Conservation (phyloP, 2,797 vertebrate species). For the Phrynocephalus vlangalii region DNA sequence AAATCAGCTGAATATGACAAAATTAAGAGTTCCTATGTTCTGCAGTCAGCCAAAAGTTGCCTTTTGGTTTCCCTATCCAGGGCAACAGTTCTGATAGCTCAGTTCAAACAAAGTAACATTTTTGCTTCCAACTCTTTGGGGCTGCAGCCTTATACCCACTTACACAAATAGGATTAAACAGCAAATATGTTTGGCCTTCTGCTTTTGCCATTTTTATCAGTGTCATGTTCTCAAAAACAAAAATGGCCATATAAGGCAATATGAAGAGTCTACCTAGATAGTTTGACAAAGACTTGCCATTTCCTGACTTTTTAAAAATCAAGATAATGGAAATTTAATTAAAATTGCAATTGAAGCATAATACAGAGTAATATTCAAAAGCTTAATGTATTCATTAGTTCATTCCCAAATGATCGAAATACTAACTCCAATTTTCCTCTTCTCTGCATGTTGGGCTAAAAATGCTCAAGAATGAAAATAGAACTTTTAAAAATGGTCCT, state of each 20-base stretch:
- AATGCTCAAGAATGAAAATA: background rate
- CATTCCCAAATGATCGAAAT: slow-evolving; percentile 28
- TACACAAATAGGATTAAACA: background rate
- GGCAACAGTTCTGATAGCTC: background rate
- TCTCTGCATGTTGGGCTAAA: background rate
- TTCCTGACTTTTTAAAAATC: background rate
- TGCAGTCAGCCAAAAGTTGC: background rate
- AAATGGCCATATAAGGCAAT: background rate
- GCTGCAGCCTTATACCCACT: background rate
- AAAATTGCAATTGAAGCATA: slow-evolving; percentile 20
- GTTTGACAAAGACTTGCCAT: background rate
- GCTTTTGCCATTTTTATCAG: background rate
- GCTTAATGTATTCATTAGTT: slow-evolving; percentile 8
- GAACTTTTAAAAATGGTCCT: background rate
- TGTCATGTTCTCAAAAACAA: background rate
- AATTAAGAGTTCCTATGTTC: background rate
- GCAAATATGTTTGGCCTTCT: background rate
- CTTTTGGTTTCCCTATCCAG: background rate
- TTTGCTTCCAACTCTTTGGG: background rate
- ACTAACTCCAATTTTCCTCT: background rate
- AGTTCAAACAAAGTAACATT: background rate
- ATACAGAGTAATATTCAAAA: slow-evolving; percentile 19
- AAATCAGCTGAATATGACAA: slow-evolving; percentile 1
- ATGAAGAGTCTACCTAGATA: background rate
- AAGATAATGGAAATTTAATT: slow-evolving; percentile 29